Conservation (phyloP, 2,797 vertebrate species). For the Mus caroli region DNA sequence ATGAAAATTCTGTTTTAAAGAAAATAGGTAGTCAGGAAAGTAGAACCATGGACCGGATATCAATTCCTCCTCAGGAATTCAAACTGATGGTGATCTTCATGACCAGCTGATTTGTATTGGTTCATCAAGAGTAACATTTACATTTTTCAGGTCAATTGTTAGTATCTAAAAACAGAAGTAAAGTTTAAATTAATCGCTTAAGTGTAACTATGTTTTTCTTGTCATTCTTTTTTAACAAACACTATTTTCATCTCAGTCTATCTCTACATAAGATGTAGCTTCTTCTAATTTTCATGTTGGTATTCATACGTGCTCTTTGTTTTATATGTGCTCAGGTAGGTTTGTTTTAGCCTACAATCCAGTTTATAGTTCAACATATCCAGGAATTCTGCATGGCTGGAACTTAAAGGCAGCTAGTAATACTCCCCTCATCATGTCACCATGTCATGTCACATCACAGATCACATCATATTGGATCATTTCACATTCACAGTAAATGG, state of each 20-base stretch:
- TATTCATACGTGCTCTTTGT: neutral
- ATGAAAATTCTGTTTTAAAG: neutral
- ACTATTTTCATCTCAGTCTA: neutral
- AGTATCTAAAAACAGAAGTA: conserved; percentile 76
- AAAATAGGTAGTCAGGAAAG: neutral
- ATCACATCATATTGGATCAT: neutral
- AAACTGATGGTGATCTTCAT: conserved; percentile 51
- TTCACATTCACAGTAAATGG: neutral
- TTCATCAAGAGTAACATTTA: conserved; percentile 66
- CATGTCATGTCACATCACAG: neutral
- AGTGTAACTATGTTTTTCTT: neutral
- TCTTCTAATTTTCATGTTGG: neutral
- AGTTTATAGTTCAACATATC: neutral
- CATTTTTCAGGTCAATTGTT: conserved; percentile 49
- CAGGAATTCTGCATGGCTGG: neutral
- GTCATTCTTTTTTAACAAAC: neutral
- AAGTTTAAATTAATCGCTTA: neutral
- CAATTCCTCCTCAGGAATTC: neutral
- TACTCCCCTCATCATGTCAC: too few species aligned
- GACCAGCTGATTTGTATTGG: conserved; percentile 80
- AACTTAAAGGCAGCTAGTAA: neutral
- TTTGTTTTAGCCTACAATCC: neutral
- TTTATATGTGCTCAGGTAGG: neutral
- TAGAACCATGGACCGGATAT: neutral
- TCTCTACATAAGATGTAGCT: neutral